Evolutionary conservation across 2,797 vertebrate genomes (phyloP).

Genomic region (Muscicapa comitata): DNA sequence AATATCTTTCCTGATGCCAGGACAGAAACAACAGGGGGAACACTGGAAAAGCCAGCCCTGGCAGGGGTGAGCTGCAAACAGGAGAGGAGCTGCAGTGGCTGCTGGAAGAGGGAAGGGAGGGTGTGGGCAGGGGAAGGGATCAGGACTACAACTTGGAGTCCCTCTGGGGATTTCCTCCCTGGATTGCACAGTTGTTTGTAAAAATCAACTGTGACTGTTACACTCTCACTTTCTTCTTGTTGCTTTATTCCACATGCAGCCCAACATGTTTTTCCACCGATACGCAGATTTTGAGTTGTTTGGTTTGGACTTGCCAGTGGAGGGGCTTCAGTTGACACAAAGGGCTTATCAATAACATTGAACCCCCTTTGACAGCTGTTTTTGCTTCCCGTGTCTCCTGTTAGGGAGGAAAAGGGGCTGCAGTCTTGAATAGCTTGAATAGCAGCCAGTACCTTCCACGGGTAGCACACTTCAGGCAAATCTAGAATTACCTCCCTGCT

Average conservation of each 20-base stretch:
- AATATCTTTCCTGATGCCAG: neutral
- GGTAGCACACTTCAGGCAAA: slow-evolving; percentile 36
- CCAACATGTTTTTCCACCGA: slow-evolving; percentile 28
- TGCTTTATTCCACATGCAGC: slow-evolving; percentile 37
- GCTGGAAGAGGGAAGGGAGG: neutral
- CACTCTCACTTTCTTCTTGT: slow-evolving; percentile 1
- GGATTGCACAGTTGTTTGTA: slow-evolving; percentile 45
- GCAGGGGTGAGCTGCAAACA: neutral
- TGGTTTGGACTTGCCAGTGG: slow-evolving; percentile 60
- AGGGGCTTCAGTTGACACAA: slow-evolving; percentile 54
- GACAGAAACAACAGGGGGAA: neutral
- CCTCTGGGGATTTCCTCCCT: neutral
- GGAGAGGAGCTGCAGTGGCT: neutral
- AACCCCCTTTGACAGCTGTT: slow-evolving; percentile 66
- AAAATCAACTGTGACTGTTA: slow-evolving; percentile 27
- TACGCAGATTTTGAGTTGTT: slow-evolving; percentile 47
- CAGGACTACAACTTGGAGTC: neutral
- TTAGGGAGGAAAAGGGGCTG: slow-evolving; percentile 19
- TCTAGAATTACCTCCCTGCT: slow-evolving; percentile 35
- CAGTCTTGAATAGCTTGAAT: slow-evolving; percentile 24
- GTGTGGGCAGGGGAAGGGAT: neutral
- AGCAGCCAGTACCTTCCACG: slow-evolving; percentile 42
- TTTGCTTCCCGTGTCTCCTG: slow-evolving; percentile 47
- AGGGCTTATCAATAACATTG: slow-evolving; percentile 66
- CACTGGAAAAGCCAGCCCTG: neutral